phyloP scores from a whole-genome alignment of 2,113 vertebrate species.

The Vidua macroura region DNA sequence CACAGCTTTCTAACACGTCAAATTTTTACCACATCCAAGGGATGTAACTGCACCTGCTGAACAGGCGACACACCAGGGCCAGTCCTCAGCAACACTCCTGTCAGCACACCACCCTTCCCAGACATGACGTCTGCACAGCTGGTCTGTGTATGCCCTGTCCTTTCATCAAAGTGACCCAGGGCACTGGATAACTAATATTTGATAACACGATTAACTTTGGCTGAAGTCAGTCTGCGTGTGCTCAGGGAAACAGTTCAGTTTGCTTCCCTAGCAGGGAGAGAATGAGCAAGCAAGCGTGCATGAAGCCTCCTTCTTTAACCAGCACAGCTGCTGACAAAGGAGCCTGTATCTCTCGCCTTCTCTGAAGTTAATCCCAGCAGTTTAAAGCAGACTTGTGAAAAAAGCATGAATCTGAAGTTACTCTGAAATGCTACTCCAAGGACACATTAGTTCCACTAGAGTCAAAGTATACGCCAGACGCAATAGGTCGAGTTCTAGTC shows the following conservation, averaged over 20 bases:
- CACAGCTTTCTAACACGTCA: neutral
- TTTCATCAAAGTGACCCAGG: neutral
- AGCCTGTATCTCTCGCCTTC: neutral
- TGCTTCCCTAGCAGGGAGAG: neutral
- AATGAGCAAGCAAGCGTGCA: neutral
- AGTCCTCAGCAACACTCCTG: neutral
- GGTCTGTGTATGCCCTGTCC: neutral
- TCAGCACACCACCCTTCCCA: neutral
- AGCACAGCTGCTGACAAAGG: conserved; percentile 43
- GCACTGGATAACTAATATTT: neutral
- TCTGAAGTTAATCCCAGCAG: conserved; percentile 49
- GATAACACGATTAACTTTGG: neutral
- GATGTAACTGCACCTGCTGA: neutral
- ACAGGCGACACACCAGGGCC: neutral
- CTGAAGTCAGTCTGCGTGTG: neutral
- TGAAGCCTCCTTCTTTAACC: neutral
- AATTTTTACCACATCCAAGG: neutral
- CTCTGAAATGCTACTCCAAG: conserved; percentile 47
- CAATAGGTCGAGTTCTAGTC: conserved; percentile 23
- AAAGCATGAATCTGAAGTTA: conserved; percentile 29
- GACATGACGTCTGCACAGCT: neutral
- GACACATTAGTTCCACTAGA: conserved; percentile 59
- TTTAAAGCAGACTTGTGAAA: conserved; percentile 37
- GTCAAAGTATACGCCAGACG: neutral
- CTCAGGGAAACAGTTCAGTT: neutral